Conservation (phyloP, 2,113 vertebrate species). For the Pelobates fuscus region DNA sequence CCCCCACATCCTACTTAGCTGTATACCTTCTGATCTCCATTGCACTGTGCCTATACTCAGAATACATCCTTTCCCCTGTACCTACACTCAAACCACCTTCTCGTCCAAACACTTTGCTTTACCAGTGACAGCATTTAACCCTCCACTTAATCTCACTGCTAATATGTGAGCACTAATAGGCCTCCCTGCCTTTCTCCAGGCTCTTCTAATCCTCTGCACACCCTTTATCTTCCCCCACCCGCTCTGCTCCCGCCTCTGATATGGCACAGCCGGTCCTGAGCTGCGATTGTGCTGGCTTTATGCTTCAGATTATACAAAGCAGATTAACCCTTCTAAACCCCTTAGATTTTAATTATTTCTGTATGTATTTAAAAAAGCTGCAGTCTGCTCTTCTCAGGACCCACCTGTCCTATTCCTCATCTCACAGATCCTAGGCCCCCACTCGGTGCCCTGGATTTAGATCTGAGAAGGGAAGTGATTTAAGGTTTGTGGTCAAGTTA, state of each 20-base stretch:
- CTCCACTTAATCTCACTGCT: conserved; percentile 9
- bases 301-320: conserved; percentile 84
- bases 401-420: conserved; percentile 65
- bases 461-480: conserved; percentile 21
- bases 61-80: not conserved
- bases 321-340: conserved; percentile 88
- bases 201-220: conserved; percentile 34
- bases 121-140: not conserved
- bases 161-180: conserved; percentile 26
- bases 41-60: not conserved
- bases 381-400: conserved; percentile 71
- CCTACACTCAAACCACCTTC: not conserved
- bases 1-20: conserved; percentile 54
- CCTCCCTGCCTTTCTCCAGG: conserved; percentile 47
- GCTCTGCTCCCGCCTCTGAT: conserved; percentile 39
- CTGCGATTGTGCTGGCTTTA: conserved; percentile 79
- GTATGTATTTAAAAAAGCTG: conserved; percentile 84
- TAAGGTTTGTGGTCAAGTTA: not conserved
- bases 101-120: not conserved
- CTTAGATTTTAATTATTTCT: conserved; percentile 95
- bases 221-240: conserved; percentile 21
- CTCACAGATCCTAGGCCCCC: conserved; percentile 63
- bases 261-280: conserved; percentile 51
- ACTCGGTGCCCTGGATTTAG: conserved; percentile 41
- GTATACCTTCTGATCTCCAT: conserved; percentile 53